Base-by-base conservation (phyloP, 2,888 invertebrate species). In the Epinotia brunnichana region DNA sequence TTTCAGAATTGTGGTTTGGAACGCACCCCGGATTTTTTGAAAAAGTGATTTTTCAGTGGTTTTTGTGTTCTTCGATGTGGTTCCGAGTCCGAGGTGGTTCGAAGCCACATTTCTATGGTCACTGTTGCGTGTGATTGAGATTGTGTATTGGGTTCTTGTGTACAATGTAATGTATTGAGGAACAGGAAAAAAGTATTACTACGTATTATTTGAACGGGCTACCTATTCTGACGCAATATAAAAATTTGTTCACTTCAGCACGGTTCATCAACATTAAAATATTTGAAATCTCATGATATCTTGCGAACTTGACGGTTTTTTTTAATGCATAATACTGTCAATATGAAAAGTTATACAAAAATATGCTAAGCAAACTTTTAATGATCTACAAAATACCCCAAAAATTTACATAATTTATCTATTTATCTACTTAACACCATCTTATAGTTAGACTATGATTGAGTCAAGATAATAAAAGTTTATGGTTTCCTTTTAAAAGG, bases 61-160 rank as follows among this genome's bases (percentile, higher is more conserved):
- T 71, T 75, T 76, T 73, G 75, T 74, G 70, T 69, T 76, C 70
- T 64, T 70, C 69, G 41, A 60, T 75, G 77, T 78, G 75, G 63
- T 76, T 78, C 70, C 72, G 76, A 80, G 86, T 78, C 70, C 72
- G 76, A 80, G 86, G 90, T 91, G 90, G 89, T 90, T 90, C 88
- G 86, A 84, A 83, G 81, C 89, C 91, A 90, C 90, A 90, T 81
- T 86, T 88, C 90, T 90, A 87, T 85, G 79, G 77, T 77, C 77
- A 86, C 87, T 88, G 82, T 87, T 83, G 80, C 81, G 83, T 86
- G 85, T 82, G 84, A 84, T 83, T 77, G 79, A 74, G 71, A 71
- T 69, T 61, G 56, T 67, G 74, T 39, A 64, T 54, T 66, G 41
- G 66, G 54, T 75, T 75, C 57, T 57, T 70, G 73, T 77, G 71